These are phyloP conservation scores for Drosophila burlai DNA, from an alignment of 1,140 invertebrate species.

Conservation along the genomic window DNA sequence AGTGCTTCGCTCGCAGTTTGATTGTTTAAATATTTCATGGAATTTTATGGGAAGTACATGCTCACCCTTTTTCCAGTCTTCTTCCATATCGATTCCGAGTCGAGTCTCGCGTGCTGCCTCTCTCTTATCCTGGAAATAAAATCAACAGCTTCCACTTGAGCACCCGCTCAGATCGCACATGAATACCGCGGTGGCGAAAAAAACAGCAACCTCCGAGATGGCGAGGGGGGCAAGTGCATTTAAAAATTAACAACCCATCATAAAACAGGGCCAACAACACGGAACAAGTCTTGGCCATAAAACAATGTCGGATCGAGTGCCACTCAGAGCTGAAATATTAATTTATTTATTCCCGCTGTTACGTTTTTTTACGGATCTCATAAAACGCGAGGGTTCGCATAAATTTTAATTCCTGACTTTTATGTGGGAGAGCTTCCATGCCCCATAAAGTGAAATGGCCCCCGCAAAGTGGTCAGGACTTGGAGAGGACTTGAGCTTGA, in stretches of 20 bases:
- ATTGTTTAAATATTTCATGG: constrained; percentile 81
- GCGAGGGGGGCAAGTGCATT: constrained; percentile 41
- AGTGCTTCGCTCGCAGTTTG: constrained; percentile 49
- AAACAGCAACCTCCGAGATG: not conserved
- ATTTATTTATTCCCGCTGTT: constrained; percentile 60
- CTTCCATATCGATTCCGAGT: constrained; percentile 40
- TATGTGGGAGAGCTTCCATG: constrained; percentile 2
- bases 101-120: constrained; percentile 39
- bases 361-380: constrained; percentile 50
- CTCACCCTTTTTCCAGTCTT: constrained; percentile 16
- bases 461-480: not conserved
- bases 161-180: constrained; percentile 23
- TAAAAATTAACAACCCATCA: constrained; percentile 59
- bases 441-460: constrained; percentile 7
- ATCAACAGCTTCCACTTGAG: constrained; percentile 51
- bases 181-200: constrained; percentile 32
- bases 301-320: constrained; percentile 44
- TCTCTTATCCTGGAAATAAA: constrained; percentile 27
- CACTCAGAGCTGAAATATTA: constrained; percentile 71
- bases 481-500: constrained; percentile 15
- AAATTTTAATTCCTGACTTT: constrained; percentile 63
- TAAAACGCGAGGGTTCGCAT: constrained; percentile 60
- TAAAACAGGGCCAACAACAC: constrained; percentile 44
- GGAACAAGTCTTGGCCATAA: constrained; percentile 54
- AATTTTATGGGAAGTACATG: constrained; percentile 58